A percentile compares a stretch with the other conserved stretches of the same genome.
Conservation (phyloP, 2,888 invertebrate species). For the Hirtodrosophila alboralis region DNA sequence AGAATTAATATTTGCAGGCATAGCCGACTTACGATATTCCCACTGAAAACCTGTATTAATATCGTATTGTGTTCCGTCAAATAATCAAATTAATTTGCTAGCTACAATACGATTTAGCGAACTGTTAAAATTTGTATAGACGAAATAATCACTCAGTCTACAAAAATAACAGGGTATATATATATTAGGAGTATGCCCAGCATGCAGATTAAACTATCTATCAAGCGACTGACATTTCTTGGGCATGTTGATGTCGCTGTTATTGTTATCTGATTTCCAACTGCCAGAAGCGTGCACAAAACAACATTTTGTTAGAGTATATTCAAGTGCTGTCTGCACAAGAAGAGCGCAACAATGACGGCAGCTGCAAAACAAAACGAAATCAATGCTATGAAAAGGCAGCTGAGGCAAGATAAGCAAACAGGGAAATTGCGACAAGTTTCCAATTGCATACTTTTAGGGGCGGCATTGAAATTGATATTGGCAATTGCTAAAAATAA, state of each 20-base stretch:
- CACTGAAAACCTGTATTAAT: too few species aligned
- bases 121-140: too few species aligned
- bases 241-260: constrained; percentile 5
- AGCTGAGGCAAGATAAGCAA: constrained; percentile 1
- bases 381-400: neutral
- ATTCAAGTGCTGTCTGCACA: constrained; percentile 5
- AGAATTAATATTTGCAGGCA: too few species aligned
- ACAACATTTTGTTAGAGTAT: constrained; percentile 11
- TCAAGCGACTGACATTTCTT: neutral
- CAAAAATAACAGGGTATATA: constrained; percentile 10
- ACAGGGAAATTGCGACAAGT: constrained; percentile 4
- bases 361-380: constrained; percentile 1
- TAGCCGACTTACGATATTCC: too few species aligned
- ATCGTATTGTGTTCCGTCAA: too few species aligned
- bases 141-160: too few species aligned
- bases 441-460: constrained; percentile 10
- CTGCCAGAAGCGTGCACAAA: constrained; percentile 10
- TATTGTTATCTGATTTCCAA: constrained; percentile 20
- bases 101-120: too few species aligned
- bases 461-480: constrained; percentile 16
- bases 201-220: constrained; percentile 5
- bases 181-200: neutral
- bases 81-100: too few species aligned
- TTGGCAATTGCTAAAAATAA: constrained; percentile 18
- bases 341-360: neutral